Base-by-base conservation (phyloP, 92 coral and sea anemone genomes). In the Palythoa grandiflora region DNA sequence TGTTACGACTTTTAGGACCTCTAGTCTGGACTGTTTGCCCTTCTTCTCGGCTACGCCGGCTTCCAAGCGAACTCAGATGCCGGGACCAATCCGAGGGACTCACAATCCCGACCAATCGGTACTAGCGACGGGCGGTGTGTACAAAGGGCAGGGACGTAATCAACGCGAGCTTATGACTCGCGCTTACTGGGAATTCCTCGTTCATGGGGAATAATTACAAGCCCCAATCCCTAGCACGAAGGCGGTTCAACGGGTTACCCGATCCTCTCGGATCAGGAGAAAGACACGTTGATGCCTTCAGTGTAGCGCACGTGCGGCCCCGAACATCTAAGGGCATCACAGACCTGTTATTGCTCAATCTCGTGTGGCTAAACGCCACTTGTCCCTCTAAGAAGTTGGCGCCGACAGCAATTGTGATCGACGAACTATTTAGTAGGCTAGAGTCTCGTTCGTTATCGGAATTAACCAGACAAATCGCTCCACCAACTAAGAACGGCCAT, bases 261-360 rank as follows among this genome's bases (percentile, higher is more conserved):
- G 13, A 2, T 2, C 52, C 57, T 38, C 2, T 9, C 78, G 78
- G 52, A n/a, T 0, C 9, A 39, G 13, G 78, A 28, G 0, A 2
- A 65, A 8, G n/a, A 39, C 78, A 1, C 78, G 54, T 19, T 73
- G 78, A 73, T 5, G 1, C 10, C 53, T 1, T 11, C 78, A 73
- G 78, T 83, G 93, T 88, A 91, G 93, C 93, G 80, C 89, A 91
- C 86, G 91, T 91, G 93, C 91, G 78, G 88, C 84, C 93, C 88
- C 79, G 93, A 51, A 90, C 84, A 87, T 81, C 87, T 78, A 91
- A 87, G 89, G 92, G 92, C 92, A 90, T 90, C 92, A 90, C 92
- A 78, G 92, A 90, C 92, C 92, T 90, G 92, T 90, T 90, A 90
- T 90, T 79, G 93, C 93, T 86, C 80, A 52, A 35, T 70, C 74